These are phyloP conservation scores for Holotrichia oblita DNA, from an alignment of 1,140 invertebrate genomes.

Conservation along the genomic window DNA sequence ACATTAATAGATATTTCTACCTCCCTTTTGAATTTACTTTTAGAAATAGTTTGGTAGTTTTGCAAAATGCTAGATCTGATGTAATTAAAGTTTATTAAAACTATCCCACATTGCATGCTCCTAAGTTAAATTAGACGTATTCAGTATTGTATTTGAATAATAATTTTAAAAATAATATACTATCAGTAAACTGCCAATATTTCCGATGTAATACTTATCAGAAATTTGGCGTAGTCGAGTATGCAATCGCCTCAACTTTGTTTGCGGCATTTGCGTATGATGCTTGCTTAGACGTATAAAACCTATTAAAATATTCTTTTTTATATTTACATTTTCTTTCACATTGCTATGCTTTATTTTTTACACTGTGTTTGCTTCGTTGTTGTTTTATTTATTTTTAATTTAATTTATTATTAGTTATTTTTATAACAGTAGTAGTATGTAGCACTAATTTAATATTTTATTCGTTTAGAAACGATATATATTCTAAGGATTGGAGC, in stretches of 20 bases:
- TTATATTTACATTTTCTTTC: constrained; percentile 11
- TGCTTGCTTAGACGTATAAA: constrained; percentile 11
- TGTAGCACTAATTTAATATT: constrained; percentile 27
- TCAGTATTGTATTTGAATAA: background rate
- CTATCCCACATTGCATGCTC: background rate
- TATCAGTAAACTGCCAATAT: background rate
- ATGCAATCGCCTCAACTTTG: background rate
- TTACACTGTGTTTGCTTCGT: constrained; percentile 3
- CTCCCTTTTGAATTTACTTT: too few species aligned
- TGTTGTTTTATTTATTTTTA: constrained; percentile 18
- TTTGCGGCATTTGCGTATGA: background rate
- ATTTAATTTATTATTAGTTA: background rate
- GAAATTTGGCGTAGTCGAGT: background rate
- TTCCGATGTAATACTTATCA: background rate
- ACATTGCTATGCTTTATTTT: constrained; percentile 35
- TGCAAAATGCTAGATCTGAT: too few species aligned
- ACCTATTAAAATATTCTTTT: too few species aligned
- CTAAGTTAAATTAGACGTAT: background rate
- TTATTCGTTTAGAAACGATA: constrained; percentile 13
- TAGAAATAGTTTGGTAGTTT: too few species aligned
- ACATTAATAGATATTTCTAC: too few species aligned
- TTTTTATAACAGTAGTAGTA: constrained; percentile 12
- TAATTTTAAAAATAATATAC: background rate
- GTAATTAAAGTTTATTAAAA: background rate
- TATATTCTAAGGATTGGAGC: background rate